A percentile compares a stretch with the other conserved stretches of the same genome.
These are phyloP conservation scores for Cyclophora albipunctata DNA, from an alignment of 2,888 invertebrate species.

Conservation along the genomic window DNA sequence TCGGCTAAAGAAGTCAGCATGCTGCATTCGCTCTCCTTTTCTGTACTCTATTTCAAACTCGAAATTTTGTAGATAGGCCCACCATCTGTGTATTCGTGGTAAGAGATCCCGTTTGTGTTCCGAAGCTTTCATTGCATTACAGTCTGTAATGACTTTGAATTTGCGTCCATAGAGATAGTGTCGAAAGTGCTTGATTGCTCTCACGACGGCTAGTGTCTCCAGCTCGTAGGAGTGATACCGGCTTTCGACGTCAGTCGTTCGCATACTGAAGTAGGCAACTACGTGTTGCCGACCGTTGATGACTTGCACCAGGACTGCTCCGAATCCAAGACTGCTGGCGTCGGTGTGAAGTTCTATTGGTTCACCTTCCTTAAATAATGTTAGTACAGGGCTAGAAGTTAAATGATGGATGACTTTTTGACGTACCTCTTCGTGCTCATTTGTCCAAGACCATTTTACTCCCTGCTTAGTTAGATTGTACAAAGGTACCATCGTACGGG, in stretches of 20 bases:
- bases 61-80: neutral
- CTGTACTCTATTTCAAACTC: neutral
- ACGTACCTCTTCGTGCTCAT: constrained; percentile 15
- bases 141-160: constrained; percentile 20
- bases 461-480: constrained; percentile 18
- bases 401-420: neutral
- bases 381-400: neutral
- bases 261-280: constrained; percentile 4
- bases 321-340: constrained; percentile 9
- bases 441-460: constrained; percentile 15
- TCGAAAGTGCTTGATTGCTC: constrained; percentile 18
- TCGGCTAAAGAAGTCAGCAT: no score
- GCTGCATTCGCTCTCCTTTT: neutral
- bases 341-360: neutral
- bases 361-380: constrained; percentile 15
- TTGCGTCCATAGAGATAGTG: constrained; percentile 16
- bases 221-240: constrained; percentile 22
- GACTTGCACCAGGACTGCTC: constrained; percentile 9
- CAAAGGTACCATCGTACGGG: constrained; percentile 14
- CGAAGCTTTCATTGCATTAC: constrained; percentile 16
- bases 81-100: constrained; percentile 24
- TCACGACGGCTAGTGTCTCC: constrained; percentile 22
- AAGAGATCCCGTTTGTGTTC: constrained; percentile 7
- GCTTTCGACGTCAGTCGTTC: constrained; percentile 6
- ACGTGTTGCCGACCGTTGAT: constrained; percentile 9